Evolutionary conservation across 2,797 vertebrate genomes (phyloP).

Genomic region (Argya squamiceps): DNA sequence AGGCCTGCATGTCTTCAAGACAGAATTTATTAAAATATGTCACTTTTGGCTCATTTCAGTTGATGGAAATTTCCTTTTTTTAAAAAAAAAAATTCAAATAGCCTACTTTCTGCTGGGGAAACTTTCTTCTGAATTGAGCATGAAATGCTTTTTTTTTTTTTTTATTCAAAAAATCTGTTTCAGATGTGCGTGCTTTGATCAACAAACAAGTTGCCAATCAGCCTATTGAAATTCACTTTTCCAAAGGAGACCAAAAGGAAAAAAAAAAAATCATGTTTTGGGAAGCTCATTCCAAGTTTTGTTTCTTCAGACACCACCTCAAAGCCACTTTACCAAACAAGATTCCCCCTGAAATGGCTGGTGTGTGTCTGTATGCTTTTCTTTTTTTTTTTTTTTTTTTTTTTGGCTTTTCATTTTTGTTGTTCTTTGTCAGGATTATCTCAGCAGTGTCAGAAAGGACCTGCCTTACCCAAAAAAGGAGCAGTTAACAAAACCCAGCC

Average conservation of each 20-base stretch:
- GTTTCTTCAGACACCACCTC: slow-evolving; percentile 31
- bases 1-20: background rate
- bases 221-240: background rate
- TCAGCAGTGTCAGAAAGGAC: slow-evolving; percentile 41
- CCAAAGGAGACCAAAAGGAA: background rate
- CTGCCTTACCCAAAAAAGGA: slow-evolving; percentile 36
- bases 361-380: background rate
- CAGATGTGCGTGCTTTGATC: slow-evolving; percentile 25
- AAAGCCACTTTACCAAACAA: slow-evolving; percentile 8
- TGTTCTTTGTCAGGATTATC: slow-evolving; percentile 62
- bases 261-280: background rate
- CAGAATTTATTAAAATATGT: background rate
- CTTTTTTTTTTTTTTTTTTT: background rate
- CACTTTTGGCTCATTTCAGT: background rate
- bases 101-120: slow-evolving; percentile 20
- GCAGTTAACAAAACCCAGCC: slow-evolving; percentile 37
- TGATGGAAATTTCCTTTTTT: background rate
- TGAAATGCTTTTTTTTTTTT: background rate
- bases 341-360: background rate
- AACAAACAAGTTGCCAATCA: background rate
- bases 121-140: background rate
- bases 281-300: background rate
- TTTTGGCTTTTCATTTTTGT: slow-evolving; percentile 21
- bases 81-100: background rate
- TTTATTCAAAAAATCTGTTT: background rate